Base-by-base conservation (phyloP, 2,797 vertebrate species). In the Ctenopoma kingsleyae region DNA sequence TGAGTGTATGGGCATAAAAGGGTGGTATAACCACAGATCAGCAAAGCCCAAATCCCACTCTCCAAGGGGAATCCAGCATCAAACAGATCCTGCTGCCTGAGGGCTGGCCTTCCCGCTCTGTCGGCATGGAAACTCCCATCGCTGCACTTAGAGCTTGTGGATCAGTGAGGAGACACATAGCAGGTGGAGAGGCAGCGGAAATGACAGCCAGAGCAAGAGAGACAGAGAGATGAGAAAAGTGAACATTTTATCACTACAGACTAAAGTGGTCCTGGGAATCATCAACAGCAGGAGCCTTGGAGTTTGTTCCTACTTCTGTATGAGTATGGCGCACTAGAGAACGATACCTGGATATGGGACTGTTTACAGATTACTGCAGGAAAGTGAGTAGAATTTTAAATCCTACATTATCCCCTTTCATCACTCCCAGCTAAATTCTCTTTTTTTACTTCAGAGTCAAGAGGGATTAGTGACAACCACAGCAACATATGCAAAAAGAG, bases 71-170 rank as follows among this genome's bases (percentile, higher is more conserved):
- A 79, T 82, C 63, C 43, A 54, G 82, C 75, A 89, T 90, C 79
- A 85, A 83, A 84, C 67, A 78, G 71, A 80, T 77, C 73, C 61
- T 56, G 57, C 76, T 75, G 88, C 85, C 81, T 71, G 57, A 76
- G 80, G 86, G 81, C 70, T 80, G 81, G 84, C 71, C 85, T 84
- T 82, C 70, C 78, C 2, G 32, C 76, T 82, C 80, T 64, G 74
- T 69, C 67, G 36, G 61, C 60, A 50, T 84, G 71, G 69, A 87
- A 86, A 79, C 76, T 84, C 73, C 71, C 75, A 66, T 74, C 12
- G 54, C 71, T 81, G 53, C 71, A 70, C 70, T 79, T 69, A 58
- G 55, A 77, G 78, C 78, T 77, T 77, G 54, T 67, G 71, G 70
- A 82, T 87, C 80, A 85, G 72, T 3, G 27, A 76, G 27, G 36